Evolutionary conservation across 2,113 vertebrate species (phyloP), one percentile per base, ranked within the genome.

Genomic region (Microcebus ravelobensis): DNA sequence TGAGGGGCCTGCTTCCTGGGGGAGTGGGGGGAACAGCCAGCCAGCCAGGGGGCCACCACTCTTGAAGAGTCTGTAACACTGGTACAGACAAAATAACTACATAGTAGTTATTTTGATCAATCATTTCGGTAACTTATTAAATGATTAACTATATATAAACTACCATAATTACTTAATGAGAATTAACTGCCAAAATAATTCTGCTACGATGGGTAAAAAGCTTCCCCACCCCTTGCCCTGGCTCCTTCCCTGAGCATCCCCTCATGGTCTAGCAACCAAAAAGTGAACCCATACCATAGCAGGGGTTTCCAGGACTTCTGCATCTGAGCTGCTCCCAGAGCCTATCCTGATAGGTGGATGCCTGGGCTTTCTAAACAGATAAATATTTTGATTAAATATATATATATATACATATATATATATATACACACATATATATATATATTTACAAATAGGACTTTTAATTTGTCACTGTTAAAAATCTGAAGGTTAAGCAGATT

Each of bases 221-320:
- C n/a, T 34, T 74, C 7, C 59, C 36, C 4, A n/a, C 8, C 6
- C 3, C 10, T 25, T 67, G 5, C 21, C 17, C 25, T 31, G 6
- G 23, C 31, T 21, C 2, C 48, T 63, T 82, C 2, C 68, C 63
- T 87, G 36, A 82, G 77, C 82, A 55, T 18, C 14, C 7, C 73
- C 73, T 71, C 20, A 29, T 14, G 17, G 27, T 48, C 36, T 42
- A 14, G n/a, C 29, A n/a, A 36, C n/a, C 15, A 6, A 83, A 94
- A 77, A 17, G 8, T 91, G 61, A 87, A 25, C 17, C 25, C 39
- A 39, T 84, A 5, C 8, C 12, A 45, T 17, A 12, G 1, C 13
- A 57, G 39, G 1, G 0, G 0, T n/a, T 77, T 42, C 84, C 6
- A n/a, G 68, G 14, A 68, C 10, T 39, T 39, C 2, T 27, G 2